phyloP scores from a whole-genome alignment of 2,888 invertebrate genomes.

The Volucella bombylans region DNA sequence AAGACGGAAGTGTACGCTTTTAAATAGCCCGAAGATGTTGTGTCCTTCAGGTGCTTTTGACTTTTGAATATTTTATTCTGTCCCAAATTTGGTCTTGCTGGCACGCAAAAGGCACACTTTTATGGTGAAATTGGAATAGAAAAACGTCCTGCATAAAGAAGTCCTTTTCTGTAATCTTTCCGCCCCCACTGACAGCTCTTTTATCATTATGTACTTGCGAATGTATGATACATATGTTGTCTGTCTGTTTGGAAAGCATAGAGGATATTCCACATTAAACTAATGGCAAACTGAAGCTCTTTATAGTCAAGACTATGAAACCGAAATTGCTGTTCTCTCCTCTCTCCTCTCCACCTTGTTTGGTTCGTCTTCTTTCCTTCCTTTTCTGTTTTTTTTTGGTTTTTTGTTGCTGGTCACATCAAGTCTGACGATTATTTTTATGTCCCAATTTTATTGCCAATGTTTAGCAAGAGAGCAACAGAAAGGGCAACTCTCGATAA shows the following conservation, averaged over 20 bases:
- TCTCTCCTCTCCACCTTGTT: background rate
- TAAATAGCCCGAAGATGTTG: slow-evolving; percentile 34
- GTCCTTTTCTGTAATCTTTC: slow-evolving; percentile 3
- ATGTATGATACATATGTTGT: background rate
- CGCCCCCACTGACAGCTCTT: background rate
- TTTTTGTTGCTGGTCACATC: slow-evolving; percentile 55
- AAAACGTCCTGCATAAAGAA: slow-evolving; percentile 29
- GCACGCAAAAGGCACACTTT: slow-evolving; percentile 49
- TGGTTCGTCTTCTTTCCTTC: background rate
- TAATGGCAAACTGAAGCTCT: slow-evolving; percentile 61
- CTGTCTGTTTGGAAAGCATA: slow-evolving; percentile 26
- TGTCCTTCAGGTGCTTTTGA: slow-evolving; percentile 66
- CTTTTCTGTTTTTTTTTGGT: background rate
- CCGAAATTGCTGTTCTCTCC: slow-evolving; percentile 52
- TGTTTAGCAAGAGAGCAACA: slow-evolving; percentile 64
- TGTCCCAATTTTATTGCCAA: slow-evolving; percentile 64
- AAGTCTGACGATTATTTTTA: slow-evolving; percentile 69
- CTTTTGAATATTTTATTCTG: slow-evolving; percentile 65
- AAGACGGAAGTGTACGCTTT: slow-evolving; percentile 2
- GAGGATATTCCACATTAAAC: slow-evolving; percentile 58
- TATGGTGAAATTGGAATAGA: slow-evolving; percentile 48
- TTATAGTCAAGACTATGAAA: slow-evolving; percentile 40
- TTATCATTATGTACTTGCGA: background rate
- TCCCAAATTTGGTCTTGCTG: slow-evolving; percentile 54
- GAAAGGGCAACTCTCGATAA: slow-evolving; percentile 49